Base-by-base conservation (phyloP, 1,140 invertebrate genomes). In the Dreissena polymorpha region DNA sequence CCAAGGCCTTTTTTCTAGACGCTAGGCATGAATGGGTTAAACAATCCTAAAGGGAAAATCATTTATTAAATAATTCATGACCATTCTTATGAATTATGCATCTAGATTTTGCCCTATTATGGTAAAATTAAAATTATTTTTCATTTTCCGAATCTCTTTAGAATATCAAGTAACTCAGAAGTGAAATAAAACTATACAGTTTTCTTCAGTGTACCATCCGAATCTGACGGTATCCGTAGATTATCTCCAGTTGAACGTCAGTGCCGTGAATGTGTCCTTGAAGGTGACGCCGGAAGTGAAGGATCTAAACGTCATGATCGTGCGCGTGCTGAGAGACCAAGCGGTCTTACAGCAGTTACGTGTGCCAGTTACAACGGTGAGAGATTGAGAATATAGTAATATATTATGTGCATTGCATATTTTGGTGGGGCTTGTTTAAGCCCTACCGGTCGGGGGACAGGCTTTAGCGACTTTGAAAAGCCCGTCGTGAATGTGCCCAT, bases 191-290 rank as follows among this genome's bases (percentile, higher is more conserved):
- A 70, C 16, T 13, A 67, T 73, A 39, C 16, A 21, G 39, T 60
- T 29, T 27, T 14, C 67, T 77, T 67, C 74, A 77, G 74, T 23
- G 10, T 77, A 77, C 49, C 74, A 77, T 68, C 64, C 74, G 5
- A 16, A 65, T n/a, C 63, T 77, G 6, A 65, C 27, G 16, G 18
- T 77, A 25, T n/a, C 0, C 7, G 18, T 77, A 10, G 23, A 53
- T 23, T 77, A 68, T 25, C 0, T 25, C 2, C 60, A 77, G 67
- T 6, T 51, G 7, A 67, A 77, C 51, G 60, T 25, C 14, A 64
- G 57, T 13, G 8, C 64, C 10, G 49, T 77, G 14, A 77, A 77
- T 67, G 50, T 77, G 27, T 51, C 74, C 21, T 60, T 77, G 0
- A 16, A 29, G 16, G 18, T 77, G 0, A 18, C 14, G 49, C 60